Evolutionary conservation across 2,888 invertebrate species (phyloP), one percentile per base, ranked within the genome.

Genomic region (Stratiomys singularior): DNA sequence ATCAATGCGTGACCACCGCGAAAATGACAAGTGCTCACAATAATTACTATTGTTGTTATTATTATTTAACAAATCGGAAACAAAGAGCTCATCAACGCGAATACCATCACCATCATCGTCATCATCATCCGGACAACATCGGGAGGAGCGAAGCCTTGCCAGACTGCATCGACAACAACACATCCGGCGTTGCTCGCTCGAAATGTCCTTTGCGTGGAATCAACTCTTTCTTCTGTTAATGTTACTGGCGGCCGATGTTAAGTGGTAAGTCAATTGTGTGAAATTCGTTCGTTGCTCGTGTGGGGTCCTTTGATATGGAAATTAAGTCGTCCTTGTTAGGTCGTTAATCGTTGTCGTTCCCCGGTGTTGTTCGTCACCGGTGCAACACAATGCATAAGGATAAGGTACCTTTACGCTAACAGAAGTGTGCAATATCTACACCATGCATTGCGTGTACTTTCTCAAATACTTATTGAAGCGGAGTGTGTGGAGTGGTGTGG

Each of bases 231-330:
- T 76, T 46, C 56, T 76, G 56, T 37, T 76, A 67, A 76, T 76
- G 76, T 66, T 76, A 56, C 67, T 76, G 67, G 64, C 64, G 63
- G 60, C 76, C 44, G 66, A 46, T 76, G 67, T 56, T 66, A 76
- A 76, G 76, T 76, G 76, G 76, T 76, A 76, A 76, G 76, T 66
- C 76, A 60, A 74, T 74, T 74, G 58, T 74, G 74, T 74, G 74
- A 60, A 74, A 37, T 74, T 74, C 58, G 74, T 74, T 47, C 69
- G 69, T 47, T 47, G 69, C 69, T 69, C 69, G 69, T 69, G 69
- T 74, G 74, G 58, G 58, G 74, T 58, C 74, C 74, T 74, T 74
- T 74, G 74, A 74, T 74, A 74, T 74, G 74, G 18, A 74, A 74
- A 74, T 74, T 58, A 74, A 74, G 74, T 74, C 74, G 74, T 74